Evolutionary conservation across 2,888 invertebrate species (phyloP), one percentile per base, ranked within the genome.

Genomic region (Petrolisthes manimaculis): DNA sequence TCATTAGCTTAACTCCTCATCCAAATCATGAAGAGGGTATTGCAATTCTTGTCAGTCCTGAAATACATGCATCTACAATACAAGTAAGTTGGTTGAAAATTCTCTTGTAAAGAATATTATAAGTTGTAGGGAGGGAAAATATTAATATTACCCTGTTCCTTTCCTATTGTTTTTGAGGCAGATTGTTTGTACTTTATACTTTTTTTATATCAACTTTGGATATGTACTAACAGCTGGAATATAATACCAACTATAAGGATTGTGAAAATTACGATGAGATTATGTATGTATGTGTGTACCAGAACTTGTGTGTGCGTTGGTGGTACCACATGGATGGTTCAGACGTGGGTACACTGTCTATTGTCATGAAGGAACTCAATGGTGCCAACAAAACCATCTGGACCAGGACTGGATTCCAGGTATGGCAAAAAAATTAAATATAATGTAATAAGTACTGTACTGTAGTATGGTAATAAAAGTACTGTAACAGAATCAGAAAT

Each of bases 281-380:
- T 12, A 78, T 78, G 14, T 79, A 24, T 55, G 55, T 6, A 3
- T 51, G 1, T 55, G n/a, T 55, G 21, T 6, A 2, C 53, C 81
- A 88, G 88, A 67, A 67, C 24, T 21, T 85, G 24, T 89, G 89
- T 53, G 69, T 89, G 78, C 89, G 89, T 5, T 89, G 82, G 83
- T 89, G 89, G 83, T 88, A 90, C 84, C 88, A 90, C 84, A 88
- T 90, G 90, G 83, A 84, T 54, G 90, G 90, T 8, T 77, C 90
- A 37, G 88, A 88, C 56, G 88, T 84, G 12, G 81, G 61, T 9
- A 78, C 56, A 5, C 83, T 90, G 21, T 79, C 61, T 24, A 75
- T 90, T 14, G 51, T 56, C 55, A 55, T 85, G 9, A 83, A 79
- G 55, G 56, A 69, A 61, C 37, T 55, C 9, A 21, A 71, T 3